Percentiles rank a stretch among this genome's conserved stretches.
phyloP scores from a whole-genome alignment of 2,888 invertebrate genomes.

The Seira musarum region DNA sequence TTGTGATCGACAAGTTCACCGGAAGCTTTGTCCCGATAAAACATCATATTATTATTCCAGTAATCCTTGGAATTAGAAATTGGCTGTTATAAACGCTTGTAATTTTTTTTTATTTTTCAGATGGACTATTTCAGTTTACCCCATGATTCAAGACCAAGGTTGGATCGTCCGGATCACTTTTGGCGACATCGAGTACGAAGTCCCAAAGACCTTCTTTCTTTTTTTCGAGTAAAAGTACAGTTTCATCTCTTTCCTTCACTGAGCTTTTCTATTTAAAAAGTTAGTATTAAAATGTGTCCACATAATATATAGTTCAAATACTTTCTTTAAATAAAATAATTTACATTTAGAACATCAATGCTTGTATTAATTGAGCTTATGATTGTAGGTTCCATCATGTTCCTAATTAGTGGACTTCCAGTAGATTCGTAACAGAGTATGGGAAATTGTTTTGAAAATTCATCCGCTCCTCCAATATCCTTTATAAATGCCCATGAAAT shows the following conservation, averaged over 20 bases:
- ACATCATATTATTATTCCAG: slow-evolving; percentile 54
- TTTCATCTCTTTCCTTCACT: not conserved
- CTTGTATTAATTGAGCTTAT: not conserved
- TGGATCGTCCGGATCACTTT: not conserved
- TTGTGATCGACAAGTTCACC: slow-evolving; percentile 18
- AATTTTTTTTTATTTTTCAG: not conserved
- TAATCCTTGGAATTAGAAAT: slow-evolving; percentile 24
- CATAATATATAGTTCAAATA: not conserved
- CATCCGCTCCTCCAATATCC: not conserved
- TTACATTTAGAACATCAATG: not conserved
- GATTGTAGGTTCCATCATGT: not conserved
- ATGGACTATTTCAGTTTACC: not conserved
- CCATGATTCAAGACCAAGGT: slow-evolving; percentile 19
- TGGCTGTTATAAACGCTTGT: not conserved
- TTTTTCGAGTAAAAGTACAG: not conserved
- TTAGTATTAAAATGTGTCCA: too few species aligned
- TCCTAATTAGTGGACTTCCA: not conserved
- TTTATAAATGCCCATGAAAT: not conserved
- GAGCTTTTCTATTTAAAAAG: not conserved
- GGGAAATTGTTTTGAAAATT: not conserved
- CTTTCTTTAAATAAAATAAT: not conserved
- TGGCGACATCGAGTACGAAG: not conserved
- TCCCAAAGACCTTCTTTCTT: not conserved
- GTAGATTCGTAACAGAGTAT: not conserved
- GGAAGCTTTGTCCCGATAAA: slow-evolving; percentile 4